Evolutionary conservation across 2,797 vertebrate species (phyloP), one percentile per base, ranked within the genome.

Genomic region (Cyclura pinguis): DNA sequence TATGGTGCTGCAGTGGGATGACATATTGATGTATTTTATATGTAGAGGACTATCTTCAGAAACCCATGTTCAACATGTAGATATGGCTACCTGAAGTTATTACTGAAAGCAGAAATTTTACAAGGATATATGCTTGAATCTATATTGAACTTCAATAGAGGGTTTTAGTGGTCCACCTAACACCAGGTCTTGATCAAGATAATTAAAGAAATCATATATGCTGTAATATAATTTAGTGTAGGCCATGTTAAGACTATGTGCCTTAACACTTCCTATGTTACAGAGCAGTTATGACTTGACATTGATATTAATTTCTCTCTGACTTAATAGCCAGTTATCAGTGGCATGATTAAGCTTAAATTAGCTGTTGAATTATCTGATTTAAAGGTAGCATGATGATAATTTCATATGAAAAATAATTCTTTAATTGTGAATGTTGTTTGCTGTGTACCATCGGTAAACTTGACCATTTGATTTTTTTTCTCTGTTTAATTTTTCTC

Each of bases 1-100:
- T 59, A 81, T 3, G 38, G 59, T 77, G 52, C 52, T 20, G 73
- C 84, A 90, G 38, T 50, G 86, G 67, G 69, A 81, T 86, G 69
- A 64, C 64, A 29, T 83, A 59, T 73, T 83, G 32, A 42, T 76
- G 18, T 42, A 38, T 38, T 42, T 2, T 35, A 22, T 38, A 38
- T 42, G 7, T 42, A 35, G 38, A 76, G 74, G 6, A 42, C 29
- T 27, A 29, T 55, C 50, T 55, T 57, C 29, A 80, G 29, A 18
- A 13, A 55, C n/a, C 32, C 32, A 59, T 35, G 52, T n/a, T 59
- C 32, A 35, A 22, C 20, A 69, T 47, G 38, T 84, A 62, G 3
- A 74, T 86, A 27, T 27, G 59, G 2, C 22, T 52, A 32, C 18
- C 27, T 9, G n/a, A 88, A 24, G 22, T 69, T 6, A 24, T 55